These are phyloP conservation scores for Euspilapteryx auroguttella DNA, from an alignment of 2,888 invertebrate genomes.

Conservation along the genomic window DNA sequence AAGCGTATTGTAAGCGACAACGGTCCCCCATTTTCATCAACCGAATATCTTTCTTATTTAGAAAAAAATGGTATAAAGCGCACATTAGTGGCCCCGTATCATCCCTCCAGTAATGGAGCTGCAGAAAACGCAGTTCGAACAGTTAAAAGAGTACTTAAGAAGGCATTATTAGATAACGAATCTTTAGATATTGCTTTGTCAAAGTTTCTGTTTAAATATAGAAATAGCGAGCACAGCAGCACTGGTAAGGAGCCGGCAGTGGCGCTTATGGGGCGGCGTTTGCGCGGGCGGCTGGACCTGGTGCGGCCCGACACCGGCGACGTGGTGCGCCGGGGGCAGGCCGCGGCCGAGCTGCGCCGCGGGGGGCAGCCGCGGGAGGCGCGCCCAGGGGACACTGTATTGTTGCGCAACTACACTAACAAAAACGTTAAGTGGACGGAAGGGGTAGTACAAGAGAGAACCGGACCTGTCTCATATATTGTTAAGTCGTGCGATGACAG, in stretches of 20 bases:
- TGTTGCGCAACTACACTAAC: too few relatives aligned
- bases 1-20: slow-evolving; percentile 11
- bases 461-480: too few relatives aligned
- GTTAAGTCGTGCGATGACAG: too few relatives aligned
- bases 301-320: too few relatives aligned
- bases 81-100: slow-evolving; percentile 8
- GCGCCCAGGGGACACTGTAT: too few relatives aligned
- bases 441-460: too few relatives aligned
- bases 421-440: too few relatives aligned
- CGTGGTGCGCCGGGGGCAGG: too few relatives aligned
- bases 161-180: slow-evolving; percentile 6
- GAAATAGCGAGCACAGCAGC: slow-evolving; percentile 9
- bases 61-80: slow-evolving; percentile 8
- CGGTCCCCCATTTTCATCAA: slow-evolving; percentile 12
- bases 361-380: too few relatives aligned
- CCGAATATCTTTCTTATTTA: slow-evolving; percentile 9
- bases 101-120: slow-evolving; percentile 10
- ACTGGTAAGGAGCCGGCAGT: slow-evolving; percentile 10
- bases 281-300: too few relatives aligned
- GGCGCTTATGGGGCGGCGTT: slow-evolving; percentile 6
- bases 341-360: too few relatives aligned
- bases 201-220: slow-evolving; percentile 9
- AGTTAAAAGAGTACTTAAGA: slow-evolving; percentile 10
- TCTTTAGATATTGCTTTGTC: slow-evolving; percentile 7
- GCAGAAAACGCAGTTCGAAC: slow-evolving; percentile 11